Base-by-base conservation (phyloP, 2,797 vertebrate genomes). In the Coregonus suidteri region DNA sequence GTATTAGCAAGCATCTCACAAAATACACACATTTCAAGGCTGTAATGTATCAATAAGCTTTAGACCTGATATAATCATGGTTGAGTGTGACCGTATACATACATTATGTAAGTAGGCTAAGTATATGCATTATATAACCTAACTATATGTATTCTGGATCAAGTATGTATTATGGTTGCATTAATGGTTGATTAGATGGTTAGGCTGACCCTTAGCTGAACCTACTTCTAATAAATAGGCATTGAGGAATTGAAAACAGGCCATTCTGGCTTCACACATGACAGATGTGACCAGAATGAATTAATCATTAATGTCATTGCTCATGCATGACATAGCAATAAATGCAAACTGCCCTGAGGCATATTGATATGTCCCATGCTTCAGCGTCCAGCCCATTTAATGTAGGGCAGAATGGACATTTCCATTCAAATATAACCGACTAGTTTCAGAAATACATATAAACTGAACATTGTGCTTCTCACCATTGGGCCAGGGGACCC, bases 401-500 rank as follows among this genome's bases (percentile, higher is more conserved):
- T 62, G n/a, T 25, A 25, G n/a, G 25, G 59, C n/a, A 62, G 6
- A 62, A 62, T 20, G 56, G n/a, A 3, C 3, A 20, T 7, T 62
- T 20, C 7, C 0, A 25, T 25, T 11, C 3, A 62, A 62, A 25
- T 25, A 25, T 11, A 62, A 6, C 9, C 2, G 20, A 20, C n/a
- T 25, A 9, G n/a, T 25, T 25, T 62, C 59, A 20, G n/a, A 62
- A 20, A 62, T 9, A 64, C 20, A 18, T 47, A 47, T 47, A 2
- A 47, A 25, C 20, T 34, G 30, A 59, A 51, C 20, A 14, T 70
- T 67, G 47, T 71, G n/a, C 31, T 54, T 18, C 41, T 54, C 87
- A 98, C 97, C 80, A 79, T 89, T n/a, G 90, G 91, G 3, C 96
- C 96, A 5, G 89, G 52, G 3, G 93, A 91, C 90, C 95, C 94